These are phyloP conservation scores for Macquaria ambigua DNA, from an alignment of 2,113 vertebrate species.

Conservation along the genomic window DNA sequence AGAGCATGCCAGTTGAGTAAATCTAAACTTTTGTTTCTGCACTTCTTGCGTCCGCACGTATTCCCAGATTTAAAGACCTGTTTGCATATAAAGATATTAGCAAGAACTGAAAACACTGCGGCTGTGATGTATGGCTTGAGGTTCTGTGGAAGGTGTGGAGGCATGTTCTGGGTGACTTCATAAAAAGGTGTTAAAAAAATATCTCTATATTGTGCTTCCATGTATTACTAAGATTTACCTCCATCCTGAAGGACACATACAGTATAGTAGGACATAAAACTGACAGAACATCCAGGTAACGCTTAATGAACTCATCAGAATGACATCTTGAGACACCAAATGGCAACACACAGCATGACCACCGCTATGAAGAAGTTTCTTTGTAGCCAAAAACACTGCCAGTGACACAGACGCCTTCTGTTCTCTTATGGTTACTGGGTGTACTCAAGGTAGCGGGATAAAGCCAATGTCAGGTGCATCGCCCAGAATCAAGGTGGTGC, in stretches of 20 bases:
- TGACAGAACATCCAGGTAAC: conserved; percentile 20
- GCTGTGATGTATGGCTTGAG: conserved; percentile 68
- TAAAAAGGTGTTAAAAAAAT: conserved; percentile 69
- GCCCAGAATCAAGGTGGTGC: conserved; percentile 57
- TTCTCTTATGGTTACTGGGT: neutral
- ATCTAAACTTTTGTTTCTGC: conserved; percentile 19
- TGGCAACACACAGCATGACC: conserved; percentile 28
- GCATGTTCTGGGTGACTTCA: conserved; percentile 46
- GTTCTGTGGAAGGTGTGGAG: conserved; percentile 67
- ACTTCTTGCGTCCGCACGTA: conserved; percentile 28
- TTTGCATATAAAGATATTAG: conserved; percentile 74
- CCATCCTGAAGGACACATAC: conserved; percentile 29
- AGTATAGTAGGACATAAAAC: conserved; percentile 21
- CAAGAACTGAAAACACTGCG: conserved; percentile 57
- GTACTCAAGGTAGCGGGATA: conserved; percentile 59
- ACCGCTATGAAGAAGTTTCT: conserved; percentile 5
- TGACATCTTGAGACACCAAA: conserved; percentile 61
- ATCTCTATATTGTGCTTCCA: conserved; percentile 74
- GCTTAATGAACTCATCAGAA: conserved; percentile 38
- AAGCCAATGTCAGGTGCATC: conserved; percentile 67
- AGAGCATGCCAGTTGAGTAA: conserved; percentile 17
- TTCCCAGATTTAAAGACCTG: conserved; percentile 39
- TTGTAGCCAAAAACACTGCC: neutral
- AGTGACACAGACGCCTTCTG: neutral
- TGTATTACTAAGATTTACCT: conserved; percentile 70